phyloP scores from a whole-genome alignment of 2,888 invertebrate genomes.

The Scaptomyza parva region DNA sequence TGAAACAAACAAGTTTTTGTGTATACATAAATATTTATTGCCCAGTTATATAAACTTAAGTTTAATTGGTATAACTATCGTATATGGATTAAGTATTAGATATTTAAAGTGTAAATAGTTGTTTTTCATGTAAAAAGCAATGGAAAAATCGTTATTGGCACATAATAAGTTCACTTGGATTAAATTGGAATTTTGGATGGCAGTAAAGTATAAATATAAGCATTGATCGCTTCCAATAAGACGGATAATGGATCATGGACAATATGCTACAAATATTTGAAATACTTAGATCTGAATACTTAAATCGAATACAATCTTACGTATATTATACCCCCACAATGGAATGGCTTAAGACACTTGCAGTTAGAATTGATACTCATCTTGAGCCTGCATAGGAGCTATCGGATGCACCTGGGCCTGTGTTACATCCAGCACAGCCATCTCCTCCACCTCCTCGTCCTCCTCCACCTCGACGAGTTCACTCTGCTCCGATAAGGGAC shows the following conservation, averaged over 20 bases:
- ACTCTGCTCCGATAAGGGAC: constrained; percentile 54
- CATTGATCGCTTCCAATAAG: constrained; percentile 43
- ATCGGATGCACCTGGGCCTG: constrained; percentile 46
- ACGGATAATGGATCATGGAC: constrained; percentile 54
- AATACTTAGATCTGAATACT: constrained; percentile 51
- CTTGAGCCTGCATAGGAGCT: constrained; percentile 39
- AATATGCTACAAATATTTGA: constrained; percentile 31
- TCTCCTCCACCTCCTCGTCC: constrained; percentile 14
- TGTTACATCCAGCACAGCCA: constrained; percentile 29
- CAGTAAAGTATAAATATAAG: constrained; percentile 55
- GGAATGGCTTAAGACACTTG: constrained; percentile 62
- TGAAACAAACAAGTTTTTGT: neutral
- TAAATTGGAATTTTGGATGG: constrained; percentile 49
- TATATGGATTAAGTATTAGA: constrained; percentile 5
- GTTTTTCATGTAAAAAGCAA: constrained; percentile 54
- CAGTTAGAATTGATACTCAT: constrained; percentile 64
- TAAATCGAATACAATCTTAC: constrained; percentile 45
- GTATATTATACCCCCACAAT: constrained; percentile 44
- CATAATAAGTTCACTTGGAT: constrained; percentile 51
- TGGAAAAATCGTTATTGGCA: constrained; percentile 45
- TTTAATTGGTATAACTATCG: constrained; percentile 26
- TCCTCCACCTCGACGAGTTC: constrained; percentile 39
- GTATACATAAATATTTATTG: constrained; percentile 62
- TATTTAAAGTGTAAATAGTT: constrained; percentile 23
- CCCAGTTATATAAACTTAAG: constrained; percentile 49